Percentiles rank a stretch among this genome's conserved stretches.
Evolutionary conservation across 35 echinoderm and acorn worm genomes (phyloP).

Genomic region (Ophioderma brevispina): DNA sequence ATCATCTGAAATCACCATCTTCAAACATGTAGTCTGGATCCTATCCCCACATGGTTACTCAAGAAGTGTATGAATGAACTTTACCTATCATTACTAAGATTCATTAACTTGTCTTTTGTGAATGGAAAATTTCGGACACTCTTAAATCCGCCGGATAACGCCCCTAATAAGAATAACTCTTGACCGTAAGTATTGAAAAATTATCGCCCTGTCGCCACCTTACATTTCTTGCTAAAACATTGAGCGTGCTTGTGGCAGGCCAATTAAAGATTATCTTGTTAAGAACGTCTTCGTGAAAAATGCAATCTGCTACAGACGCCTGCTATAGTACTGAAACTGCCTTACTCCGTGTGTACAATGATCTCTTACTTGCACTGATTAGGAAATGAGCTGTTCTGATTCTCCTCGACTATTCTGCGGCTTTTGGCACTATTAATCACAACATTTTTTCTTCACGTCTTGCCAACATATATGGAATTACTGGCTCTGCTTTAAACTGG

Average conservation of each 20-base stretch:
- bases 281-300: conserved; percentile 21
- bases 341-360: conserved; percentile 34
- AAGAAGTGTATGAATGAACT: conserved; percentile 20
- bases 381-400: neutral
- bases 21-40: neutral
- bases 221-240: conserved; percentile 20
- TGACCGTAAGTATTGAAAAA: conserved; percentile 12
- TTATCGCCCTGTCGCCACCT: conserved; percentile 31
- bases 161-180: neutral
- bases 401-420: no score
- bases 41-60: conserved; percentile 28
- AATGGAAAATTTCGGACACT: neutral
- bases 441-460: no score
- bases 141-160: neutral
- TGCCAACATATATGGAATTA: no score
- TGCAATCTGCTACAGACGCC: conserved; percentile 60
- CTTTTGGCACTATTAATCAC: no score
- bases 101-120: neutral
- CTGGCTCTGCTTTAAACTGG: no score
- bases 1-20: neutral
- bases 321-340: conserved; percentile 64
- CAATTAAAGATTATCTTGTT: conserved; percentile 25
- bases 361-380: conserved; percentile 53
- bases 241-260: conserved; percentile 22
- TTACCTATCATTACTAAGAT: neutral